Percentiles rank a stretch among this genome's conserved stretches.
Conservation (phyloP, 2,113 vertebrate genomes). For the Pyrgilauda ruficollis region DNA sequence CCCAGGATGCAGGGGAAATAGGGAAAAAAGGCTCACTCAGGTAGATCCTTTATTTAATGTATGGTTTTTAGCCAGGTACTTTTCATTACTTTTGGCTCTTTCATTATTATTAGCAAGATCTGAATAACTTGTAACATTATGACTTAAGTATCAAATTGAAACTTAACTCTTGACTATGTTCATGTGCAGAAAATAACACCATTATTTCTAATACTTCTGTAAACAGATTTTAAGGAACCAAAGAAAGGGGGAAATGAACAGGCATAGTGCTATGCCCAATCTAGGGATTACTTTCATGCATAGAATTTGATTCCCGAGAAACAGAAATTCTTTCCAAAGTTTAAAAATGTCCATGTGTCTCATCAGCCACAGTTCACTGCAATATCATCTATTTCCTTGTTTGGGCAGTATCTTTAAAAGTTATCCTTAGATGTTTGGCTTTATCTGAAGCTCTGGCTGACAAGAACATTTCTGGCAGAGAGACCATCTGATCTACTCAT, state of each 20-base stretch:
- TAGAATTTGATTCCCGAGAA: not conserved
- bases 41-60: not conserved
- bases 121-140: not conserved
- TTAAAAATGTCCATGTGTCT: not conserved
- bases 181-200: not conserved
- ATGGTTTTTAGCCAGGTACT: not conserved
- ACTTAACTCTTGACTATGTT: not conserved
- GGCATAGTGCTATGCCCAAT: not conserved
- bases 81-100: not conserved
- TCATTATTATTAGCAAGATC: not conserved
- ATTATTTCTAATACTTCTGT: not conserved
- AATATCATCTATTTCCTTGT: not conserved
- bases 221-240: not conserved
- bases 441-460: not conserved
- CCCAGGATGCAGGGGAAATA: not conserved
- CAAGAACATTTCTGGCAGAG: not conserved
- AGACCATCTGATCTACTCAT: not conserved
- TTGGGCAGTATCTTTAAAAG: not conserved
- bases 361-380: not conserved
- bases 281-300: not conserved
- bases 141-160: not conserved
- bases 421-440: not conserved
- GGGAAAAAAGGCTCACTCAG: not conserved
- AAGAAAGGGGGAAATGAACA: not conserved
- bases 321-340: not conserved